Evolutionary conservation across 2,113 vertebrate genomes (phyloP).

Genomic region (Sceloporus tristichus): DNA sequence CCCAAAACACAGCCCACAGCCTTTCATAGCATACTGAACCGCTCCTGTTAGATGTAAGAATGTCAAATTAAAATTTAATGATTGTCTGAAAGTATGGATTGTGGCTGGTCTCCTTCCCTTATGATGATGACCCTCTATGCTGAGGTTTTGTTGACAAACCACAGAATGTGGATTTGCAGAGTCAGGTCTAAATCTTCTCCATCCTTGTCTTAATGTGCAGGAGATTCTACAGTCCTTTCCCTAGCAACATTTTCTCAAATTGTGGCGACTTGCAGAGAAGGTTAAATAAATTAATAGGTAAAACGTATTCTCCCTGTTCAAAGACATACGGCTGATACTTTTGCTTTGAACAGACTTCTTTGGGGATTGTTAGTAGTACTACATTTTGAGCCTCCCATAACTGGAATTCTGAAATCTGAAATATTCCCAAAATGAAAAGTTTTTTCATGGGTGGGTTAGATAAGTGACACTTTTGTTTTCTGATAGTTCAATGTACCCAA

Average conservation of each 20-base stretch:
- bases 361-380: no score
- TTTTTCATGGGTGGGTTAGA: no score
- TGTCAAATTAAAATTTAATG: neutral
- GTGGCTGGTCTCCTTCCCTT: neutral
- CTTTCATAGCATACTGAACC: neutral
- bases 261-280: neutral
- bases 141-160: neutral
- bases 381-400: no score
- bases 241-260: neutral
- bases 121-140: neutral
- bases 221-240: neutral
- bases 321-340: no score
- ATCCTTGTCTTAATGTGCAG: neutral
- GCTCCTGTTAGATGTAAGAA: neutral
- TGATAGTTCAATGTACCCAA: no score
- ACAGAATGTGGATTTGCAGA: neutral
- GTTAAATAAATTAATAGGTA: no score
- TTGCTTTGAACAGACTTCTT: no score
- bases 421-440: no score
- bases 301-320: no score
- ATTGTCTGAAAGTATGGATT: neutral
- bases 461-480: no score
- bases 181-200: no score
- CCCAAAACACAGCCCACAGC: neutral
- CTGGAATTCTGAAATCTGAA: no score